Base-by-base conservation (phyloP, 2,888 invertebrate genomes). In the Meteorus cinctellus region DNA sequence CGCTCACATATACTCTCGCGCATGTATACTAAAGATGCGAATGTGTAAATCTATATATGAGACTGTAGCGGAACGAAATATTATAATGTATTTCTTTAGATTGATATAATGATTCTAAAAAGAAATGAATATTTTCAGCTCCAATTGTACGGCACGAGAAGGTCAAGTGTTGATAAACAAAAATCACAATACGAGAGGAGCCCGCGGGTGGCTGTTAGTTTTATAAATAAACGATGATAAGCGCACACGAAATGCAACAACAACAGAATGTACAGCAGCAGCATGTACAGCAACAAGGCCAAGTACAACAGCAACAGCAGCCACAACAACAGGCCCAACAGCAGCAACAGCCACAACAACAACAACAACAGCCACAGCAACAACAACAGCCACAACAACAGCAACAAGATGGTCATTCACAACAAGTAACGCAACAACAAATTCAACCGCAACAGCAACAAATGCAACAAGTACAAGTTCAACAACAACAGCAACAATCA, bases 171-270 rank as follows among this genome's bases (percentile, higher is more conserved):
- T 48, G 14, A 69, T 34, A 51, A 45, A 68, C 24, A 36, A 31
- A 48, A 19, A 19, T 16, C 29, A 27, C 19, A 3, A 69, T 29
- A 48, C 4, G 29, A 69, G 10, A 12, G 27, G 5, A 36, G 55
- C n/a, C 36, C 19, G 24, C 55, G 55, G 19, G 55, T 55, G 55
- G 8, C 8, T 55, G 10, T 19, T 8, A 27, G 12, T 12, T 4
- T 34, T 89, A 88, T 71, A 91, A 55, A 24, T 55, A 90, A 75
- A 86, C 85, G 84, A 87, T 86, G 83, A 85, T 87, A 65, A 80
- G 83, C 4, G 81, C 85, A 8, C 85, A 85, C 65, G 86, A 85
- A 4, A 85, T 85, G 82, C 85, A 86, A 69, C 82, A 82, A 59
- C 78, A 78, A 45, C 83, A 82, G 41, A 36, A 36, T 65, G 63